phyloP scores from a whole-genome alignment of 2,113 vertebrate genomes.

The Motacilla tschutschensis region DNA sequence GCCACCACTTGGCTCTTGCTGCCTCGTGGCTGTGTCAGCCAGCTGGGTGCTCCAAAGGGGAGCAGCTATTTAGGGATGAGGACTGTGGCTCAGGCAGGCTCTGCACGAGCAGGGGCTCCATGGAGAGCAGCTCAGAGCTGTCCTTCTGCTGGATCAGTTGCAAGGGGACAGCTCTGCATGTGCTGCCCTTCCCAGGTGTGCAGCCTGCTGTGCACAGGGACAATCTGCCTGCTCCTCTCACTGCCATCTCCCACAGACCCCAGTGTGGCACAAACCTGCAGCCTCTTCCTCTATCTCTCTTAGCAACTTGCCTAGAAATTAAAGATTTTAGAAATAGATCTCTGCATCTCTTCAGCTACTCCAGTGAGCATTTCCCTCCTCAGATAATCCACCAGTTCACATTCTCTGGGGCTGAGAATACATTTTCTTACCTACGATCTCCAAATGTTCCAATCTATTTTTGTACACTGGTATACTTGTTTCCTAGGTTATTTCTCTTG shows the following conservation, averaged over 20 bases:
- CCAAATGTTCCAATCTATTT: slow-evolving; percentile 55
- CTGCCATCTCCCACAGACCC: neutral
- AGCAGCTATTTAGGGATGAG: neutral
- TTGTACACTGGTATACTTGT: slow-evolving; percentile 39
- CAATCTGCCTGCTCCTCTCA: neutral
- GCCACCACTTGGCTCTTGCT: neutral
- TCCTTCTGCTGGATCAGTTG: neutral
- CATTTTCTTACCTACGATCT: slow-evolving; percentile 46
- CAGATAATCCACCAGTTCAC: neutral
- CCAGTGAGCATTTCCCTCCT: neutral
- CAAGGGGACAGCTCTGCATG: neutral
- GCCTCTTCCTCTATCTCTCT: neutral
- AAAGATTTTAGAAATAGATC: slow-evolving; percentile 1
- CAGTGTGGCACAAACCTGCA: neutral
- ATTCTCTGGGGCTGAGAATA: neutral
- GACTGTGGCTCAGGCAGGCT: neutral
- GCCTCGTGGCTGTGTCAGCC: neutral
- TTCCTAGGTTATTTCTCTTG: slow-evolving; percentile 59
- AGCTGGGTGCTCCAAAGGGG: neutral
- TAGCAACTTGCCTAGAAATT: neutral
- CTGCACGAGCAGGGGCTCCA: neutral
- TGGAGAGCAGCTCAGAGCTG: neutral
- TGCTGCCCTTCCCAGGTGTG: fast-evolving
- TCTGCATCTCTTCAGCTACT: neutral
- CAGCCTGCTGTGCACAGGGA: neutral